Percentiles rank a stretch among this genome's conserved stretches.
Conservation (phyloP, 1,140 invertebrate genomes). For the Euura saliciscinereae region DNA sequence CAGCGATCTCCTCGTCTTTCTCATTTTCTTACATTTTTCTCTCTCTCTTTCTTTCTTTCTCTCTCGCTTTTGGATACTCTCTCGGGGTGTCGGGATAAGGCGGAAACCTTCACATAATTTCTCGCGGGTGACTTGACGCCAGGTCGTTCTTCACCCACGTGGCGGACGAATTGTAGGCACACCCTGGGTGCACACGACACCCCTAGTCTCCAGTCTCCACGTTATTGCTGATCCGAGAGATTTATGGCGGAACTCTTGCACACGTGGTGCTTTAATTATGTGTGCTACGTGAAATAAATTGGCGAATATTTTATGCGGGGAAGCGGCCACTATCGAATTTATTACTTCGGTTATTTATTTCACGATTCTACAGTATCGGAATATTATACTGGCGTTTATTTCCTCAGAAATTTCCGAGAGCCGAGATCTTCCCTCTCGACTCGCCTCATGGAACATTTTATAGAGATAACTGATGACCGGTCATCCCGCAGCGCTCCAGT, state of each 20-base stretch:
- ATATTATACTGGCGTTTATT: background rate
- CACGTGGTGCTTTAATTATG: constrained; percentile 60
- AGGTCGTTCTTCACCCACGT: constrained; percentile 44
- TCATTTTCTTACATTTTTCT: constrained; percentile 4
- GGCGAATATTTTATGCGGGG: constrained; percentile 53
- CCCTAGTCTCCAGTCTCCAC: constrained; percentile 45
- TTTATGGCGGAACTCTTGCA: constrained; percentile 54
- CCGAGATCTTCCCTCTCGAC: too few species aligned
- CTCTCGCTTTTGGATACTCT: background rate
- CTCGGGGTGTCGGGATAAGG: constrained; percentile 24
- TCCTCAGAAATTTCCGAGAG: background rate
- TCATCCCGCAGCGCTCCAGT: background rate
- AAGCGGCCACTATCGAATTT: constrained; percentile 17
- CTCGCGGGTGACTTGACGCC: constrained; percentile 47
- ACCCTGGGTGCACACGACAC: constrained; percentile 34
- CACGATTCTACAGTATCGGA: background rate
- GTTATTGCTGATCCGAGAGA: constrained; percentile 58
- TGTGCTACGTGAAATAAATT: constrained; percentile 50
- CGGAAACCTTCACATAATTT: constrained; percentile 52
- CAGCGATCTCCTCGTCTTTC: constrained; percentile 16
- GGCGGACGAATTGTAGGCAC: constrained; percentile 49
- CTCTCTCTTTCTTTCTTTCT: constrained; percentile 8
- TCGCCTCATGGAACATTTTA: background rate
- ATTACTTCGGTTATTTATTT: constrained; percentile 9
- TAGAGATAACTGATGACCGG: background rate